Conservation (phyloP, 2,113 vertebrate genomes). For the Eulemur rufifrons region DNA sequence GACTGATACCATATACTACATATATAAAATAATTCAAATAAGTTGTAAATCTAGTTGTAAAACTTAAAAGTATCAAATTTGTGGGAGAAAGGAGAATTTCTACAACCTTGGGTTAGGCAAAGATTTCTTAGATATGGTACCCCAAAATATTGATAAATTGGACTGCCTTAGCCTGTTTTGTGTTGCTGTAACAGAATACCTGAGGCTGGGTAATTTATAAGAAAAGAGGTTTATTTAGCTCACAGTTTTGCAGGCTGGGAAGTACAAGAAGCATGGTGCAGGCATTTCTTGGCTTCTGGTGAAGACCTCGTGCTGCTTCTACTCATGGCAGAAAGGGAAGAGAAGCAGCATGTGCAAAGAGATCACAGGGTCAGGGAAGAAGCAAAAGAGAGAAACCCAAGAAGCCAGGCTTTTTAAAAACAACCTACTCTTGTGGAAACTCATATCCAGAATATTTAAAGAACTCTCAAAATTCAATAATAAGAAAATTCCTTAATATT, state of each 20-base stretch:
- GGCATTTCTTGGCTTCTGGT: not conserved
- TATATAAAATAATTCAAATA: conserved; percentile 1
- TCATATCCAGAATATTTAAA: not conserved
- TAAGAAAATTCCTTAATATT: not conserved
- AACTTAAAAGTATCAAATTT: not conserved
- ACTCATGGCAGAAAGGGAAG: not conserved
- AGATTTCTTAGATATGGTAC: not conserved
- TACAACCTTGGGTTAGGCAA: not conserved
- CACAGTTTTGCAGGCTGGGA: not conserved
- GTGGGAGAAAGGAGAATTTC: not conserved
- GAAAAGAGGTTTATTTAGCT: not conserved
- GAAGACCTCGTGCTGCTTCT: not conserved
- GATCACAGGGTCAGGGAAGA: not conserved
- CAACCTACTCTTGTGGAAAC: not conserved
- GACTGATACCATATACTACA: not conserved
- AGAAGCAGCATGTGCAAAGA: not conserved
- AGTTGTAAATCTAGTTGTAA: not conserved
- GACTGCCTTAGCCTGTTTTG: not conserved
- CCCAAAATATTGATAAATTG: not conserved
- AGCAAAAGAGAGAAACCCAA: not conserved
- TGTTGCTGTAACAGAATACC: not conserved
- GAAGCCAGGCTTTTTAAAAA: not conserved
- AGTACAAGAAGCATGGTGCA: not conserved
- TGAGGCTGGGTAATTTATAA: not conserved
- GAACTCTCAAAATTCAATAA: not conserved